Evolutionary conservation across 2,888 invertebrate species (phyloP).

Genomic region (Tetrapedia diversipes): DNA sequence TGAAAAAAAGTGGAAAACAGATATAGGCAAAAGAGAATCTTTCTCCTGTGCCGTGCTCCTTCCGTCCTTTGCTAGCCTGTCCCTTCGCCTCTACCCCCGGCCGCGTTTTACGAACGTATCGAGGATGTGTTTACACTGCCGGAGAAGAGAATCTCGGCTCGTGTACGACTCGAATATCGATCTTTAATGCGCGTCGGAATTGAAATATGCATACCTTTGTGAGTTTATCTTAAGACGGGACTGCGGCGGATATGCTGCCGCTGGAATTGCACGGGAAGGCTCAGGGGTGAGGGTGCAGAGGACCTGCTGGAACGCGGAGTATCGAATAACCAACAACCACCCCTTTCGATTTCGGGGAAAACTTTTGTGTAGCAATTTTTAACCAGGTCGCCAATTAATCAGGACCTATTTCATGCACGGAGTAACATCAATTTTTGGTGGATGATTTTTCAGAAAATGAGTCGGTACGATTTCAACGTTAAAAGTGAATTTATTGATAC

Average conservation of each 20-base stretch:
- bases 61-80: constrained; percentile 12
- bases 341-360: neutral
- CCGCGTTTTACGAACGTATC: constrained; percentile 52
- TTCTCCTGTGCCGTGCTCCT: constrained; percentile 40
- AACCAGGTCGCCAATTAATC: too few species aligned
- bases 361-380: neutral
- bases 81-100: constrained; percentile 52
- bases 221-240: constrained; percentile 39
- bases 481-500: too few species aligned
- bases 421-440: too few species aligned
- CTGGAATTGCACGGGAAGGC: neutral
- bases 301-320: neutral
- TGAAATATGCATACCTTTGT: constrained; percentile 54
- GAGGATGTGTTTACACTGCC: constrained; percentile 63
- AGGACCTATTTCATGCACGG: too few species aligned
- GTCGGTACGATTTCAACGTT: too few species aligned
- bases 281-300: neutral
- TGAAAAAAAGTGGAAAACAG: constrained; percentile 74
- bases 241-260: neutral
- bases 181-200: constrained; percentile 60
- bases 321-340: constrained; percentile 11
- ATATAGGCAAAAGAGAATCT: constrained; percentile 71
- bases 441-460: too few species aligned
- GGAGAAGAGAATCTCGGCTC: constrained; percentile 56
- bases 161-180: constrained; percentile 58